Evolutionary conservation across 2,888 invertebrate genomes (phyloP), one percentile per base, ranked within the genome.

Genomic region (Chaitophorus viminalis): DNA sequence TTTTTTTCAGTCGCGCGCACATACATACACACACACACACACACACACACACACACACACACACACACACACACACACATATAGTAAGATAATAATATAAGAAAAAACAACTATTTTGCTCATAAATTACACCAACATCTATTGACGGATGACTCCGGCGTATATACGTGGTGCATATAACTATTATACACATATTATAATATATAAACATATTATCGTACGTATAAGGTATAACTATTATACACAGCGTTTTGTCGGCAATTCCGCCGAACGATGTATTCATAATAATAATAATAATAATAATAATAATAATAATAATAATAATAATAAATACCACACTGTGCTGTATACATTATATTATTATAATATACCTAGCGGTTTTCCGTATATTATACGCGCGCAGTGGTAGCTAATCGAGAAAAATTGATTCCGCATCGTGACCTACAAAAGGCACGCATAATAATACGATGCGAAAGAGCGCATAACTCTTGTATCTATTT

Each of bases 101-200:
- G 74, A 86, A 68, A 77, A 74, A 60, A 54, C 78, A 21, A 54
- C 78, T 29, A 31, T 86, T 79, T 86, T n/a, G 87, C 74, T 60
- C 87, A 74, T 87, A 87, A 87, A 87, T 87, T 81, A 87, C 79
- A 21, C 36, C 36, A 75, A 74, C 77, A 31, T 68, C 76, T 85
- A 85, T 85, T 85, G 84, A 77, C 84, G 84, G 84, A 77, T 77
- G 84, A 76, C 76, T 46, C 46, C 21, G 33, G 31, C 70, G 31
- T 31, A 17, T 18, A 29, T 70, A 9, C 11, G 31, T 31, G n/a
- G 31, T 33, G 36, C 17, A 36, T 18, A 8, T 36, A 25, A 25
- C 6, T 65, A 68, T n/a, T 68, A n/a, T 5, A n/a, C 25, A 65
- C 9, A 31, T 29, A 70, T 29, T 70, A 70, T n/a, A n/a, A n/a